Percentiles rank a stretch among this genome's conserved stretches.
Conservation (phyloP, 2,797 vertebrate genomes). For the Bucorvus abyssinicus region DNA sequence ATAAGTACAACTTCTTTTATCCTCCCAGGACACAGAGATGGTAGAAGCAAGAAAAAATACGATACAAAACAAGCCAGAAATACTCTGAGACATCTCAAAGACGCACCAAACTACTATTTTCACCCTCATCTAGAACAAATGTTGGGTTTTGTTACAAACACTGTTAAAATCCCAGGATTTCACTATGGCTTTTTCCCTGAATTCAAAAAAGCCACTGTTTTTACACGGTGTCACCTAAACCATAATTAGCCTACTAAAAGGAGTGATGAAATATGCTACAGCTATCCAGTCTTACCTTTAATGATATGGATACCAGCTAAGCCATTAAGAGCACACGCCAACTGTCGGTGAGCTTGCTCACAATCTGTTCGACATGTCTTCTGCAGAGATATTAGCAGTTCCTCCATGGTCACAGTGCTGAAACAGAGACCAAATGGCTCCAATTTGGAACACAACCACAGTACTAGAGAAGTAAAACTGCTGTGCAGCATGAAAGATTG, state of each 20-base stretch:
- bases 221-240: neutral
- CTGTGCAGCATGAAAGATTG: neutral
- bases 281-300: constrained; percentile 82
- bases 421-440: constrained; percentile 22
- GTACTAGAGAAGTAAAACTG: neutral
- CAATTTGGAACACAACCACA: neutral
- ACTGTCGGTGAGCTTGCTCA: constrained; percentile 94
- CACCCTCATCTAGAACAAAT: neutral
- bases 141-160: neutral
- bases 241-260: neutral
- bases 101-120: neutral
- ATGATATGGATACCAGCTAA: constrained; percentile 98
- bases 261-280: neutral
- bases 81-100: neutral
- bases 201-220: neutral
- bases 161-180: neutral
- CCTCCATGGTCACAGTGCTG: constrained; percentile 99
- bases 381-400: constrained; percentile 93
- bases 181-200: neutral
- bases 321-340: constrained; percentile 96
- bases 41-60: neutral
- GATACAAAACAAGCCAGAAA: neutral
- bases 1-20: neutral
- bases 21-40: neutral
- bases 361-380: constrained; percentile 98